phyloP scores from a whole-genome alignment of 1,140 invertebrate species.

The Diachasma alloeum region DNA sequence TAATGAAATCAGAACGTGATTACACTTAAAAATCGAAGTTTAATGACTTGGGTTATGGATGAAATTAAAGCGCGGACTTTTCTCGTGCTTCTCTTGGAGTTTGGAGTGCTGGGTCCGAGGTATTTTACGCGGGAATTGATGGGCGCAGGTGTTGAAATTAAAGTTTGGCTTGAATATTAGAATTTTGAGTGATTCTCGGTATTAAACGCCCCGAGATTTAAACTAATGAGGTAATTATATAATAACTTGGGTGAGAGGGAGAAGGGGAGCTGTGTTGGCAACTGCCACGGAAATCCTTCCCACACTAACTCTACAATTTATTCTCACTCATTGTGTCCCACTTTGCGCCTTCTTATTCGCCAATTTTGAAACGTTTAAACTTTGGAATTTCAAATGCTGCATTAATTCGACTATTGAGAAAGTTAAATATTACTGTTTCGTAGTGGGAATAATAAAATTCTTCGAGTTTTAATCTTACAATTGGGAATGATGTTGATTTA shows the following conservation, averaged over 20 bases:
- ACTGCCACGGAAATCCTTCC: slow-evolving; percentile 19
- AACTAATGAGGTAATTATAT: slow-evolving; percentile 43
- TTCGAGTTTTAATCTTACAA: too few species aligned
- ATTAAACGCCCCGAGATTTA: slow-evolving; percentile 1
- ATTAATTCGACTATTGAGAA: neutral
- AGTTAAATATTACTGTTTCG: neutral
- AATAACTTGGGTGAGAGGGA: slow-evolving; percentile 32
- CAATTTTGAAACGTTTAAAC: neutral
- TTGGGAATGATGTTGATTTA: too few species aligned
- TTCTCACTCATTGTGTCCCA: slow-evolving; percentile 4
- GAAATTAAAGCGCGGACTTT: neutral
- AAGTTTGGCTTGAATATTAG: neutral
- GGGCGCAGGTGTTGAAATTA: neutral
- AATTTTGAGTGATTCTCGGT: neutral
- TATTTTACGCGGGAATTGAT: neutral
- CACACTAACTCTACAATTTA: neutral
- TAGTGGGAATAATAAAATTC: neutral
- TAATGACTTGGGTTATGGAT: neutral
- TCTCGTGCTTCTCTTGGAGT: too few species aligned
- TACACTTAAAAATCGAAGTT: too few species aligned
- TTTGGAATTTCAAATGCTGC: neutral
- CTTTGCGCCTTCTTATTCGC: slow-evolving; percentile 1
- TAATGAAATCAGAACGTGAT: too few species aligned
- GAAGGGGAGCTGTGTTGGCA: neutral
- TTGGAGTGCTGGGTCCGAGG: neutral